phyloP scores from a whole-genome alignment of 1,140 invertebrate genomes.

The Melipona quadrifasciata region DNA sequence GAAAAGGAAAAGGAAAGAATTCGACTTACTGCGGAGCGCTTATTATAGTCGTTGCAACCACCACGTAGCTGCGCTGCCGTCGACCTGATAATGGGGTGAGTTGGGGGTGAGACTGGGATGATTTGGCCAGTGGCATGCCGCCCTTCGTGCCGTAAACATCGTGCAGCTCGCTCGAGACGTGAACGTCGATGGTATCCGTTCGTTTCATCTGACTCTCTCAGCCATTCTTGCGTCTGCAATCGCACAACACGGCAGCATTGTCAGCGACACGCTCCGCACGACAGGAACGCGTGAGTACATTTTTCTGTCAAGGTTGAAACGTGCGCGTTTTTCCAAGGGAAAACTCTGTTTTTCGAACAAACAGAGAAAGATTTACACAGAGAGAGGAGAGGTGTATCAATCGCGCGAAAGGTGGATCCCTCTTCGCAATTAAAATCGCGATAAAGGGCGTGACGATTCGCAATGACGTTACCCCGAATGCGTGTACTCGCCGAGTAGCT shows the following conservation, averaged over 20 bases:
- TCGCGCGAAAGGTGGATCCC: not conserved
- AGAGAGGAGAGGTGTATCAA: not conserved
- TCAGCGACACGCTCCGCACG: not conserved
- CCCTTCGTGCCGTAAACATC: slow-evolving; percentile 64
- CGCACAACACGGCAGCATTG: not conserved
- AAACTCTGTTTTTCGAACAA: too few relatives aligned
- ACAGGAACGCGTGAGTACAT: not conserved
- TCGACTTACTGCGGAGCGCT: slow-evolving; percentile 9
- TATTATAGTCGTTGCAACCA: slow-evolving; percentile 55
- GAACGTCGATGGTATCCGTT: not conserved
- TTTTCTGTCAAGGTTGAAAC: too few relatives aligned
- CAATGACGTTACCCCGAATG: not conserved
- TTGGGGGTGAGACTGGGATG: slow-evolving; percentile 57
- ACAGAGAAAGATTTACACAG: too few relatives aligned
- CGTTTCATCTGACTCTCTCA: not conserved
- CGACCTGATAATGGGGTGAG: slow-evolving; percentile 63
- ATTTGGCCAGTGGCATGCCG: slow-evolving; percentile 71
- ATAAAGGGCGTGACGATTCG: slow-evolving; percentile 39
- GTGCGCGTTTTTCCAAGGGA: too few relatives aligned
- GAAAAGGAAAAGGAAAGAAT: not conserved
- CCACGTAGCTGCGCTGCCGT: slow-evolving; percentile 74
- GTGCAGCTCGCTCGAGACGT: slow-evolving; percentile 6
- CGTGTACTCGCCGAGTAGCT: not conserved
- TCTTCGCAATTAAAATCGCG: slow-evolving; percentile 11
- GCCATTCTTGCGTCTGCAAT: not conserved